phyloP scores from a whole-genome alignment of 2,797 vertebrate genomes.

The Cynodonichthys magdalenae region DNA sequence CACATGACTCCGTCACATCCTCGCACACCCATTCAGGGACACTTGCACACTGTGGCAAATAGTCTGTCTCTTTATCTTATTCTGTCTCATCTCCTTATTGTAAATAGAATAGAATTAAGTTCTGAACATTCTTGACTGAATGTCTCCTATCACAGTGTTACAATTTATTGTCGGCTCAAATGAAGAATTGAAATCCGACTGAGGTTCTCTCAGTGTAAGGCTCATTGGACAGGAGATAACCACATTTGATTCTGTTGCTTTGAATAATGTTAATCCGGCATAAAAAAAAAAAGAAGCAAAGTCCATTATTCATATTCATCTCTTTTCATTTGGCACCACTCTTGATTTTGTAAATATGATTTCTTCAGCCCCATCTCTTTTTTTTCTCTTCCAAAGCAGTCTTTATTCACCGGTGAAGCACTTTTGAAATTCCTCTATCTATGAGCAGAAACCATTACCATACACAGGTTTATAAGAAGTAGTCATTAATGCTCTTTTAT shows the following conservation, averaged over 20 bases:
- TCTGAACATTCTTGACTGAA: slow-evolving; percentile 74
- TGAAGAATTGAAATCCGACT: slow-evolving; percentile 77
- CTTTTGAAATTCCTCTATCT: slow-evolving; percentile 83
- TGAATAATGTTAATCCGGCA: slow-evolving; percentile 80
- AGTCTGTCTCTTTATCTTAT: slow-evolving; percentile 76
- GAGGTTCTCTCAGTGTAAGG: slow-evolving; percentile 68
- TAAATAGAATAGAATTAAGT: slow-evolving; percentile 84
- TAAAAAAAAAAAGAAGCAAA: slow-evolving; percentile 57
- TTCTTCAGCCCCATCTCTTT: slow-evolving; percentile 52
- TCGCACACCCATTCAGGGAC: slow-evolving; percentile 62
- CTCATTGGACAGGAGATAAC: slow-evolving; percentile 80
- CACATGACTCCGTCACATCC: slow-evolving; percentile 60
- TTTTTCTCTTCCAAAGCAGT: slow-evolving; percentile 65
- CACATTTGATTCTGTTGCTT: slow-evolving; percentile 81
- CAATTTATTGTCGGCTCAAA: slow-evolving; percentile 79
- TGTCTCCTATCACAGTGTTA: slow-evolving; percentile 74
- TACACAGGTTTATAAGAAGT: slow-evolving; percentile 80
- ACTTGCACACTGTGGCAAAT: slow-evolving; percentile 66
- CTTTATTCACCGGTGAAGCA: slow-evolving; percentile 75
- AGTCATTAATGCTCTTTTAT: slow-evolving; percentile 83
- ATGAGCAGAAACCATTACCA: slow-evolving; percentile 79
- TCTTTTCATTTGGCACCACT: slow-evolving; percentile 78
- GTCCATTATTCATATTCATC: slow-evolving; percentile 77
- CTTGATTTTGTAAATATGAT: slow-evolving; percentile 84
- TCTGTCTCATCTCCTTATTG: slow-evolving; percentile 78